Evolutionary conservation across 1,140 invertebrate genomes (phyloP).

Genomic region (Megalonaias nervosa): DNA sequence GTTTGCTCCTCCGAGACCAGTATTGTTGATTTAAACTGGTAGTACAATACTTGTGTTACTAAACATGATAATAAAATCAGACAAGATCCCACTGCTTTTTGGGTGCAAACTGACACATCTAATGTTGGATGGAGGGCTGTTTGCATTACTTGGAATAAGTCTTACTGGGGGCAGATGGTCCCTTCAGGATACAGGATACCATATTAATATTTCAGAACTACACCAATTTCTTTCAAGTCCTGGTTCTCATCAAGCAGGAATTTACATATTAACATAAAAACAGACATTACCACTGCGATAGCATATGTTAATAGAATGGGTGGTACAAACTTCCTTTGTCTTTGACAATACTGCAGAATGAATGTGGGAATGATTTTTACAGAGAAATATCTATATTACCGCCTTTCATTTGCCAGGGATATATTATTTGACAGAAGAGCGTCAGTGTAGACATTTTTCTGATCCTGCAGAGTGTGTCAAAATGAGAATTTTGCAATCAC

Average conservation of each 20-base stretch:
- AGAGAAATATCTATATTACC: not conserved
- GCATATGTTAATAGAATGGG: too few species aligned
- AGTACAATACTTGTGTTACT: not conserved
- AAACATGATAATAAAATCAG: slow-evolving; percentile 22
- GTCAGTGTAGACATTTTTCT: not conserved
- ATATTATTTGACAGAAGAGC: not conserved
- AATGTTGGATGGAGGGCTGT: too few species aligned
- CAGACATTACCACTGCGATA: too few species aligned
- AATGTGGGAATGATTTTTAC: not conserved
- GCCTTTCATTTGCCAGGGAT: not conserved
- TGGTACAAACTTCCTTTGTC: too few species aligned
- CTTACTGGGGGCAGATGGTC: too few species aligned
- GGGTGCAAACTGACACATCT: too few species aligned
- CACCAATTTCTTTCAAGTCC: too few species aligned
- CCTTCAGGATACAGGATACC: too few species aligned
- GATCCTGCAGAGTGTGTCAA: slow-evolving; percentile 15
- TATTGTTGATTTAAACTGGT: slow-evolving; percentile 3
- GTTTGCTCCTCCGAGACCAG: not conserved
- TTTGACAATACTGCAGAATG: not conserved
- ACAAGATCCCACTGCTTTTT: not conserved
- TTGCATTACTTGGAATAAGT: too few species aligned
- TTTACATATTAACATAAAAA: too few species aligned
- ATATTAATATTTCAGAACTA: too few species aligned
- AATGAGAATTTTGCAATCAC: slow-evolving; percentile 7
- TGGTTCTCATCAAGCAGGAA: too few species aligned